Conservation (phyloP, 2,888 invertebrate genomes). For the Pachydiplax longipennis region DNA sequence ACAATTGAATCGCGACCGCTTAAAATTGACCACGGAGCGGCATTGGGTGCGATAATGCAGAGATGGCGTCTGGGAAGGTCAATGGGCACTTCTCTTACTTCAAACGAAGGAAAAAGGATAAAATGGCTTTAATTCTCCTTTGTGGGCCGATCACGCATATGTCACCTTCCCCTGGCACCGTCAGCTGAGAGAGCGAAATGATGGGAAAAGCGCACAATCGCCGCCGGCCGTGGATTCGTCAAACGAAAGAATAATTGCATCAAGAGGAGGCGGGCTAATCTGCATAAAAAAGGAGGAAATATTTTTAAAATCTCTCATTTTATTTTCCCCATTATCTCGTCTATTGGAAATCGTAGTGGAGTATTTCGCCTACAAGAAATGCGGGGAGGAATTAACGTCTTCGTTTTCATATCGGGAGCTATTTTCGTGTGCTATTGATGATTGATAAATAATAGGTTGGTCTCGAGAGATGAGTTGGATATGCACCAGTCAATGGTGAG, state of each 20-base stretch:
- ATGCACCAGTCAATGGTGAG: too few species aligned
- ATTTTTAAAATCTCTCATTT: neutral
- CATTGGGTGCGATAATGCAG: too few species aligned
- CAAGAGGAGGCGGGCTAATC: slow-evolving; percentile 14
- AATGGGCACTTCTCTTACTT: slow-evolving; percentile 6
- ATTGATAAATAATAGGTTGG: too few species aligned
- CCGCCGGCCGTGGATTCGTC: slow-evolving; percentile 22
- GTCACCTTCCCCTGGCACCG: neutral
- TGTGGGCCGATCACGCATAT: neutral
- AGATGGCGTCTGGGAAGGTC: neutral
- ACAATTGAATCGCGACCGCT: too few species aligned
- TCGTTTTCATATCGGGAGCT: too few species aligned
- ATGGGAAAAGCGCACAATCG: slow-evolving; percentile 17
- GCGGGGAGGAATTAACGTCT: too few species aligned
- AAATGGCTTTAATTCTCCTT: slow-evolving; percentile 23
- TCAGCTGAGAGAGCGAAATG: slow-evolving; percentile 3
- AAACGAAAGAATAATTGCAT: slow-evolving; percentile 41
- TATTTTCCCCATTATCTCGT: neutral
- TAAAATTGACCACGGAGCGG: too few species aligned
- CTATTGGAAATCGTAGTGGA: neutral
- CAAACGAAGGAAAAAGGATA: slow-evolving; percentile 17
- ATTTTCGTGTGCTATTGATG: too few species aligned
- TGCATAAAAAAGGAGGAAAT: slow-evolving; percentile 21
- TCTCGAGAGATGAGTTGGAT: too few species aligned
- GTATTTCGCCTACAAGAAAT: neutral